Evolutionary conservation across 2,797 vertebrate species (phyloP).

Genomic region (Anguilla marmorata): DNA sequence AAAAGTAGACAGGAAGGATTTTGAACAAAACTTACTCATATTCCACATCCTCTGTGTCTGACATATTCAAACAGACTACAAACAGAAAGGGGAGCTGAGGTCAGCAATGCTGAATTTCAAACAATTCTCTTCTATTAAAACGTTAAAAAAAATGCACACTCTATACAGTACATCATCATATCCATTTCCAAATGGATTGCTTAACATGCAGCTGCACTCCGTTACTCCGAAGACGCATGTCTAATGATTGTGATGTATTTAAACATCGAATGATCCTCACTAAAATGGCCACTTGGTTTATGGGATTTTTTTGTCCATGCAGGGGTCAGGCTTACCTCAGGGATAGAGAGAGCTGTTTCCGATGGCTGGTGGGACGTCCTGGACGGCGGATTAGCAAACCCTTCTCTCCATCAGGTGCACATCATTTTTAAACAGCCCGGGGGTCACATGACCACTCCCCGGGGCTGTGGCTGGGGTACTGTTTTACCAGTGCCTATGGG

Average conservation of each 20-base stretch:
- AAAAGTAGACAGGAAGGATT: background rate
- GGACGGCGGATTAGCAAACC: background rate
- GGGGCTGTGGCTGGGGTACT: background rate
- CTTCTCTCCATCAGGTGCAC: background rate
- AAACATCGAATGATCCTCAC: background rate
- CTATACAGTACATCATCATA: background rate
- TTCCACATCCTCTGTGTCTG: conserved; percentile 80
- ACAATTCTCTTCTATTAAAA: background rate
- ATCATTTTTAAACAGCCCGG: conserved; percentile 2
- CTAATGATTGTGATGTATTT: background rate
- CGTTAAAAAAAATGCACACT: background rate
- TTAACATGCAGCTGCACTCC: background rate
- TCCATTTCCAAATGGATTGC: background rate
- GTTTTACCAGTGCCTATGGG: background rate
- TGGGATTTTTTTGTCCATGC: background rate
- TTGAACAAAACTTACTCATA: conserved; percentile 78
- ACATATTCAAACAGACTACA: conserved; percentile 74
- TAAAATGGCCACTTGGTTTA: background rate
- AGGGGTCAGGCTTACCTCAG: background rate
- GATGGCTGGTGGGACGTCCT: background rate
- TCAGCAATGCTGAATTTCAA: background rate
- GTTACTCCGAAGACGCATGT: background rate
- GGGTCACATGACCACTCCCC: background rate
- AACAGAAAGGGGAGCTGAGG: conserved; percentile 45
- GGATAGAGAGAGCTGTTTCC: background rate